phyloP scores from a whole-genome alignment of 2,113 vertebrate genomes.

The Variabilichromis moorii region DNA sequence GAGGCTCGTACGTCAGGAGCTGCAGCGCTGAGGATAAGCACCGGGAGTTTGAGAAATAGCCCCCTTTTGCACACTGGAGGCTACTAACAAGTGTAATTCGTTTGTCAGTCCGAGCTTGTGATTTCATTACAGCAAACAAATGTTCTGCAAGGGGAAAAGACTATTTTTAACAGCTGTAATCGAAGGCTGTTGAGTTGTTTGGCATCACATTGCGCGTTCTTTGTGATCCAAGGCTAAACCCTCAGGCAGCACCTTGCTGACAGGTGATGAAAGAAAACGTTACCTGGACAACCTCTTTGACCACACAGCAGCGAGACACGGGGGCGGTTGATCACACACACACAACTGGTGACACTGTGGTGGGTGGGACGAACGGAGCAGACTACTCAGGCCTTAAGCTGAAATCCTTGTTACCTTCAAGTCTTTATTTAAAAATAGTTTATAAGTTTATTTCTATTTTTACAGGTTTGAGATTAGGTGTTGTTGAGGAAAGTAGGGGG shows the following conservation, averaged over 20 bases:
- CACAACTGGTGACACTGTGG: neutral
- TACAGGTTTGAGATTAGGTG: neutral
- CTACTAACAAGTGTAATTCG: neutral
- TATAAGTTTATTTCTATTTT: neutral
- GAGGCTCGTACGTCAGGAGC: neutral
- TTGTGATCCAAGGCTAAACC: neutral
- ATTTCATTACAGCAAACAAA: neutral
- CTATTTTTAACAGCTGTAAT: neutral
- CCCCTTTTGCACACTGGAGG: neutral
- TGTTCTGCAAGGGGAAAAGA: neutral
- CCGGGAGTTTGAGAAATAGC: neutral
- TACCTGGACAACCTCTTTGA: slow-evolving; percentile 41
- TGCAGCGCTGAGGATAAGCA: neutral
- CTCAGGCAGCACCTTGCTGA: neutral
- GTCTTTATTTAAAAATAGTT: neutral
- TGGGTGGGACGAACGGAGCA: neutral
- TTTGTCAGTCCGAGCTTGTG: neutral
- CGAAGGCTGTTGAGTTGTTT: neutral
- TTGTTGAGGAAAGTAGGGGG: neutral
- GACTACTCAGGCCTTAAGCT: neutral
- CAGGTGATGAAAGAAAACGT: slow-evolving; percentile 37
- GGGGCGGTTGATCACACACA: neutral
- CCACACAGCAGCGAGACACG: neutral
- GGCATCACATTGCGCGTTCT: neutral
- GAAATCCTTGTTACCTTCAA: neutral